A percentile compares a stretch with the other conserved stretches of the same genome.
Conservation (phyloP, 2,888 invertebrate genomes). For the Drosophila rellima region DNA sequence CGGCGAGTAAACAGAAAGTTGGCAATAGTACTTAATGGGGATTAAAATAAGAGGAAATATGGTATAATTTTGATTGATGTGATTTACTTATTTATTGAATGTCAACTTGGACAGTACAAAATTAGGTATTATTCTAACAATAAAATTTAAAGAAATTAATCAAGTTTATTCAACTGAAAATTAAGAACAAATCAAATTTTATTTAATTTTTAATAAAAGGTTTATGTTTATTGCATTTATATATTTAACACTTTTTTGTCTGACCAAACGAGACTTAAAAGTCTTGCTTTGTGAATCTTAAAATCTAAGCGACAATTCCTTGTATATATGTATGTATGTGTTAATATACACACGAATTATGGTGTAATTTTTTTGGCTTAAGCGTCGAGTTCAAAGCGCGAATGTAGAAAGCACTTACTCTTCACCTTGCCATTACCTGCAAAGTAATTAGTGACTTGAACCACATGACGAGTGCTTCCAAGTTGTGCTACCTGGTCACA, state of each 20-base stretch:
- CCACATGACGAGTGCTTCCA: conserved; percentile 35
- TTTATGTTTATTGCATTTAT: not conserved
- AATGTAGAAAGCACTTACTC: conserved; percentile 70
- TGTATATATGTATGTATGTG: not conserved
- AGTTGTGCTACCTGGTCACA: conserved; percentile 10
- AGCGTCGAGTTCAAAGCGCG: conserved; percentile 35
- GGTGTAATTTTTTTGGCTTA: conserved; percentile 18
- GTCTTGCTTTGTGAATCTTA: conserved; percentile 38
- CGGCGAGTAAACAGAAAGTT: not conserved
- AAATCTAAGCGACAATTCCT: conserved; percentile 39
- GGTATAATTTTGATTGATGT: not conserved
- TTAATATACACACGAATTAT: conserved; percentile 7
- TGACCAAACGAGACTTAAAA: conserved; percentile 55
- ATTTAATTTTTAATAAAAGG: not conserved
- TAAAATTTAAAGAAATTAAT: not conserved
- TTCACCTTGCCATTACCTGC: conserved; percentile 41
- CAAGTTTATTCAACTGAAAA: too few relatives aligned
- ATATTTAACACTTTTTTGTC: not conserved
- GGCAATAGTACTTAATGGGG: not conserved
- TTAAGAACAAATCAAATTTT: too few relatives aligned
- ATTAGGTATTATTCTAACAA: not conserved
- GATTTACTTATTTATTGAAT: not conserved
- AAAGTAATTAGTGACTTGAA: conserved; percentile 71
- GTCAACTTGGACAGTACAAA: not conserved
- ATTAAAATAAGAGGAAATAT: not conserved